Conservation (phyloP, 2,888 invertebrate species). For the Stenolophus ochropezus region DNA sequence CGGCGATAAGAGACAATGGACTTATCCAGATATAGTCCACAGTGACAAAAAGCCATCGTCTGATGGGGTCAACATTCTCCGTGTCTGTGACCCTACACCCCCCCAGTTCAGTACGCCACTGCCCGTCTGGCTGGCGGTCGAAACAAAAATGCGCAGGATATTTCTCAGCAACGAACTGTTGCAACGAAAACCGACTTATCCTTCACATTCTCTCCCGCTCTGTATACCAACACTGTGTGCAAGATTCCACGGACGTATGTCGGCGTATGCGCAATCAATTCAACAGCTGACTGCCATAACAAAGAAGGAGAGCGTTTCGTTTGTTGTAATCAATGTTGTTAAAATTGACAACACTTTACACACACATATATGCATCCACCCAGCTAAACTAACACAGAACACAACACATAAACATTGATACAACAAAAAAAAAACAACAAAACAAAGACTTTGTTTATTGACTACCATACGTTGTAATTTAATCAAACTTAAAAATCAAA, state of each 20-base stretch:
- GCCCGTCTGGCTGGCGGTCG: constrained; percentile 47
- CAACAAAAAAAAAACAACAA: no score
- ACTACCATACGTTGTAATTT: no score
- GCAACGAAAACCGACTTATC: constrained; percentile 48
- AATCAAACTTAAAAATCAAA: no score
- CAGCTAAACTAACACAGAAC: no score
- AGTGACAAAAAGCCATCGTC: constrained; percentile 35
- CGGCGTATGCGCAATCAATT: constrained; percentile 65
- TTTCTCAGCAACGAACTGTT: constrained; percentile 45
- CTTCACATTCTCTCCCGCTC: not conserved
- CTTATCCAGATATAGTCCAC: constrained; percentile 29
- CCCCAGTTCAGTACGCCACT: constrained; percentile 52
- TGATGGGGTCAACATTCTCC: constrained; percentile 58
- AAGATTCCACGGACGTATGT: constrained; percentile 67
- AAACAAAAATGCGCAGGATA: constrained; percentile 64
- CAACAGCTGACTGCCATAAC: constrained; percentile 74
- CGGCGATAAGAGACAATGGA: constrained; percentile 39
- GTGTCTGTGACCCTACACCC: constrained; percentile 54
- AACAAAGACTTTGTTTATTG: constrained; percentile 60
- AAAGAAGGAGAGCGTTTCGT: constrained; percentile 66
- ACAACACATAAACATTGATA: no score
- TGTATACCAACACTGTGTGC: no score
- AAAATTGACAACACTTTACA: constrained; percentile 6
- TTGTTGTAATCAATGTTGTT: constrained; percentile 60
- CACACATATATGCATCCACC: not conserved